Conservation (phyloP, 2,888 invertebrate species). For the Melanotus villosus region DNA sequence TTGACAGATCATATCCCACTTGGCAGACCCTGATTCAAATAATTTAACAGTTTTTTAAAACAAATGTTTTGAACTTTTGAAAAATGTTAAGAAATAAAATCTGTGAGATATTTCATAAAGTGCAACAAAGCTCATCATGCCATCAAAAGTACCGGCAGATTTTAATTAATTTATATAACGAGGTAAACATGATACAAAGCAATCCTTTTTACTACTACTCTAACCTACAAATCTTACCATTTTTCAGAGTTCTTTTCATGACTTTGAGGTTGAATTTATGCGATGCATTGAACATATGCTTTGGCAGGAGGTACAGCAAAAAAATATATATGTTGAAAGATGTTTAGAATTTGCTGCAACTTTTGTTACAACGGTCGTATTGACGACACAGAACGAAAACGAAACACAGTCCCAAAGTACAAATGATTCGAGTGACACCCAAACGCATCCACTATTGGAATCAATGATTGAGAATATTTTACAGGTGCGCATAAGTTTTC, state of each 20-base stretch:
- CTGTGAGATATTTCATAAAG: slow-evolving; percentile 67
- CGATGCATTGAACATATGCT: slow-evolving; percentile 29
- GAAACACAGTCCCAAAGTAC: not conserved
- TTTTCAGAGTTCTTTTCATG: slow-evolving; percentile 28
- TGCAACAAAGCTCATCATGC: slow-evolving; percentile 36
- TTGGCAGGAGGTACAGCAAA: slow-evolving; percentile 12
- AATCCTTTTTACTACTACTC: not conserved
- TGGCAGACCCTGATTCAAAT: too few species aligned
- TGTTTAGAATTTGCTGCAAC: slow-evolving; percentile 26
- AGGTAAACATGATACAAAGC: slow-evolving; percentile 30
- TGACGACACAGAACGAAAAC: not conserved
- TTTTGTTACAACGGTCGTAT: slow-evolving; percentile 20
- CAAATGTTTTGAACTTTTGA: too few species aligned
- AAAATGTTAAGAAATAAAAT: slow-evolving; percentile 37
- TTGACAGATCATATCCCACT: too few species aligned
- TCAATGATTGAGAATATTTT: slow-evolving; percentile 37
- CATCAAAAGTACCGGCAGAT: slow-evolving; percentile 39
- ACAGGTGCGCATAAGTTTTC: slow-evolving; percentile 29
- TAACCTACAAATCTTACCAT: slow-evolving; percentile 27
- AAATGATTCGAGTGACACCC: slow-evolving; percentile 2
- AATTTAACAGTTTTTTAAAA: too few species aligned
- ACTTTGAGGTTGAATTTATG: slow-evolving; percentile 43
- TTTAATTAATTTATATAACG: slow-evolving; percentile 36
- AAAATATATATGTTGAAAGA: slow-evolving; percentile 26
- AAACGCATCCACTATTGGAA: slow-evolving; percentile 40